phyloP scores from a whole-genome alignment of 2,888 invertebrate species.

The Ferrisia virgata region DNA sequence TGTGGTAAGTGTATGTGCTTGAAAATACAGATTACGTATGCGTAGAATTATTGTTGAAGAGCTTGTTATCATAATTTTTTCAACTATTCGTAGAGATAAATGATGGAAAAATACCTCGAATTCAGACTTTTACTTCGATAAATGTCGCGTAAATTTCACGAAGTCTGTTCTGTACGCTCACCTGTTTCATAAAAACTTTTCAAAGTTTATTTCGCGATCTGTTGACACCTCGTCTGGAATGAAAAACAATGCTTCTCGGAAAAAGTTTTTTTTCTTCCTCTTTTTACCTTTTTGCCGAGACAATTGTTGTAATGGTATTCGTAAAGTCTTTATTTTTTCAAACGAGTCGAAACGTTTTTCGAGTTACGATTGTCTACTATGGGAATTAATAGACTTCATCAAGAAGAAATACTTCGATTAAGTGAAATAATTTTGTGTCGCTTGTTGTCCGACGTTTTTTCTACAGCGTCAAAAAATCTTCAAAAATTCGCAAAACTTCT shows the following conservation, averaged over 20 bases:
- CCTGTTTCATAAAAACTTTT: not conserved
- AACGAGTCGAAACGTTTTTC: too few relatives aligned
- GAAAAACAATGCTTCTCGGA: not conserved
- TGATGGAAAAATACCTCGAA: not conserved
- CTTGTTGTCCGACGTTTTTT: too few relatives aligned
- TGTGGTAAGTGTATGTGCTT: not conserved
- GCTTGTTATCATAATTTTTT: not conserved
- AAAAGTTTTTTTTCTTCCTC: not conserved
- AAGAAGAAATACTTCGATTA: too few relatives aligned
- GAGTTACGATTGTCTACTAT: too few relatives aligned
- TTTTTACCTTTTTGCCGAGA: not conserved
- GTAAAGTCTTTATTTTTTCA: too few relatives aligned
- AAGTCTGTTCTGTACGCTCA: not conserved
- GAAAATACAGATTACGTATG: too few relatives aligned
- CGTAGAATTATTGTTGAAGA: too few relatives aligned
- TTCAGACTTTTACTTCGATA: not conserved
- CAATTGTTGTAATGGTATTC: too few relatives aligned
- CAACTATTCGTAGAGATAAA: not conserved
- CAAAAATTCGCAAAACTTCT: too few relatives aligned
- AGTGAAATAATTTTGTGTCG: too few relatives aligned
- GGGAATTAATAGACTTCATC: too few relatives aligned
- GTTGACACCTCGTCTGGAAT: not conserved
- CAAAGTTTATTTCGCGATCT: not conserved
- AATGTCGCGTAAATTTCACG: not conserved
- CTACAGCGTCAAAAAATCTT: too few relatives aligned